Evolutionary conservation across 2,797 vertebrate species (phyloP).

Genomic region (Thaleichthys pacificus): DNA sequence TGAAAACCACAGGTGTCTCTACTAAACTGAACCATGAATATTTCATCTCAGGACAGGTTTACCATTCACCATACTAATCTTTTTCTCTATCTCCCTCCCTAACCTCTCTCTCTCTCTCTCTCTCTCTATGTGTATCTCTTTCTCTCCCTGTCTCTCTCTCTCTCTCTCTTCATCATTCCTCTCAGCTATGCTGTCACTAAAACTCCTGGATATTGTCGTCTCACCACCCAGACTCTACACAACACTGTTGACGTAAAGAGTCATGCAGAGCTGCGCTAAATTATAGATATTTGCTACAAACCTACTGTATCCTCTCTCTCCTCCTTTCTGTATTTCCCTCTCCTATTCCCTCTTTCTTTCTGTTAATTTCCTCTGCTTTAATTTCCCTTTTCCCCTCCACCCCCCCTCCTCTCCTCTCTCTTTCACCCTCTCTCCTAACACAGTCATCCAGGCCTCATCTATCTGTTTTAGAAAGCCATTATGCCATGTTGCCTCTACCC

Average conservation of each 20-base stretch:
- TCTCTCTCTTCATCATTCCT: not conserved
- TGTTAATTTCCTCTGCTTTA: constrained; percentile 10
- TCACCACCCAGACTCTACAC: not conserved
- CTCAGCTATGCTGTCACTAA: not conserved
- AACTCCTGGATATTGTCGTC: not conserved
- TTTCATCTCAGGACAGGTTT: not conserved
- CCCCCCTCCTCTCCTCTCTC: constrained; percentile 42
- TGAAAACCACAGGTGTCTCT: constrained; percentile 8
- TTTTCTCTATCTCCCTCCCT: not conserved
- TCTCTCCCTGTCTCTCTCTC: not conserved
- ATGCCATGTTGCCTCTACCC: constrained; percentile 54
- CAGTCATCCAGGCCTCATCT: constrained; percentile 59
- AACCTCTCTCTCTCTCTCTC: too few relatives aligned
- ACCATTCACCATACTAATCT: not conserved
- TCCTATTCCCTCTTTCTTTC: too few relatives aligned
- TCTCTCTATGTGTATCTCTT: not conserved
- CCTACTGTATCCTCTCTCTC: too few relatives aligned
- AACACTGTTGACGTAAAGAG: not conserved
- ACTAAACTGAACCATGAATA: constrained; percentile 13
- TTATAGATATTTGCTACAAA: too few relatives aligned
- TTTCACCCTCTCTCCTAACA: constrained; percentile 40
- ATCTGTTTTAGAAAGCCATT: constrained; percentile 65
- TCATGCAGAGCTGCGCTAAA: too few relatives aligned
- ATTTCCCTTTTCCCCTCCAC: constrained; percentile 37
- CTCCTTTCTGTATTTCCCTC: too few relatives aligned